Conservation (phyloP, 2,888 invertebrate genomes). For the Cinara cedri region DNA sequence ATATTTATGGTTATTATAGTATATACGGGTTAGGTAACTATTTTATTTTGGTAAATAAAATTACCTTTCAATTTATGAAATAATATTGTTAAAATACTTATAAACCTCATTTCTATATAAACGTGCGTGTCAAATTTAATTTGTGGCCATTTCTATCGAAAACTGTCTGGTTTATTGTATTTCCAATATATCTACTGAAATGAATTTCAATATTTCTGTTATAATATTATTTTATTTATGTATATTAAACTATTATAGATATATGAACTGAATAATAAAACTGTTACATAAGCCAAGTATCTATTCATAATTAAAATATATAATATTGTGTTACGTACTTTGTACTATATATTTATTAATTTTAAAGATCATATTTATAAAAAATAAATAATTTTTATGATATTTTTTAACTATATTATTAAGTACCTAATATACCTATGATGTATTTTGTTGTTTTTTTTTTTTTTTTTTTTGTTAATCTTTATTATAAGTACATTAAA, state of each 20-base stretch:
- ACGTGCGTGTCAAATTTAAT: not conserved
- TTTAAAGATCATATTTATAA: too few relatives aligned
- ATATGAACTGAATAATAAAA: constrained; percentile 6
- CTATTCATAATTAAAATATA: too few relatives aligned
- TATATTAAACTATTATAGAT: not conserved
- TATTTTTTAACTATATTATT: not conserved
- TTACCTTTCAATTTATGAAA: not conserved
- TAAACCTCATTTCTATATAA: not conserved
- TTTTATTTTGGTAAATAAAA: constrained; percentile 1
- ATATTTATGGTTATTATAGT: not conserved
- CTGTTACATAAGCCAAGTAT: too few relatives aligned
- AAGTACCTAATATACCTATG: not conserved
- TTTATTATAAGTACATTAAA: too few relatives aligned
- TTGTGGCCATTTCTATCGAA: not conserved
- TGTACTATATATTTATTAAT: too few relatives aligned
- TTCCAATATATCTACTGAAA: not conserved
- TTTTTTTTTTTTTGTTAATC: too few relatives aligned
- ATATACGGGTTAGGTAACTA: too few relatives aligned
- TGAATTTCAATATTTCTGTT: not conserved
- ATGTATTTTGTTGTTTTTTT: not conserved
- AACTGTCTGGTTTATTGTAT: not conserved
- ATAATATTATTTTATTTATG: not conserved
- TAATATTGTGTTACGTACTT: too few relatives aligned
- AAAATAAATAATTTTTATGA: too few relatives aligned
- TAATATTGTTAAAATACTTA: not conserved